Conservation (phyloP, 2,113 vertebrate species). For the Zosterops pallidus region DNA sequence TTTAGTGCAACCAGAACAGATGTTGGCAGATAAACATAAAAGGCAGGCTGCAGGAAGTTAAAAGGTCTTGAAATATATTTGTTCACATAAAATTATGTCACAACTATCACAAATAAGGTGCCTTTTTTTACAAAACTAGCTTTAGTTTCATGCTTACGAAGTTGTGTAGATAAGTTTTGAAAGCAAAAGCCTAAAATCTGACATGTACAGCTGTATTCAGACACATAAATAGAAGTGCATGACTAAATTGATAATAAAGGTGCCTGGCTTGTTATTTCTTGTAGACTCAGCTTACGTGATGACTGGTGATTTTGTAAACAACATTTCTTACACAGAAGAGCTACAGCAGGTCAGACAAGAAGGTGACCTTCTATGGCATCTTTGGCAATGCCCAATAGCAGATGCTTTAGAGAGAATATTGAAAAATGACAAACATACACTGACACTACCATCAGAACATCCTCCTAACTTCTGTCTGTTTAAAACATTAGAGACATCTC, state of each 20-base stretch:
- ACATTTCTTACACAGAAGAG: not conserved
- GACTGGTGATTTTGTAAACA: not conserved
- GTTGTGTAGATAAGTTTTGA: not conserved
- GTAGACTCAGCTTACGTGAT: not conserved
- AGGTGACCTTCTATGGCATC: not conserved
- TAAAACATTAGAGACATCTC: not conserved
- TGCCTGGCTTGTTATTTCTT: not conserved
- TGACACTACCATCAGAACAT: not conserved
- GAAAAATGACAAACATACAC: not conserved
- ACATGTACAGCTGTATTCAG: not conserved
- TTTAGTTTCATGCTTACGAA: not conserved
- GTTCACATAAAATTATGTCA: not conserved
- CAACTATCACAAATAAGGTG: not conserved
- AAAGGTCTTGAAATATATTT: slow-evolving; percentile 20
- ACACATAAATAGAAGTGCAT: not conserved
- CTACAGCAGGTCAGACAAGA: not conserved
- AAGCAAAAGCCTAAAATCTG: not conserved
- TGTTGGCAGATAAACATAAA: not conserved
- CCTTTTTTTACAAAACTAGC: not conserved
- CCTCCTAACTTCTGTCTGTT: not conserved
- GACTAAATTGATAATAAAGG: not conserved
- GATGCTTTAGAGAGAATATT: not conserved
- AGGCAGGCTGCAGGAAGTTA: not conserved
- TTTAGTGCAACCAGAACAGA: not conserved
- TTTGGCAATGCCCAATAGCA: not conserved